A percentile compares a stretch with the other conserved stretches of the same genome.
phyloP scores from a whole-genome alignment of 2,888 invertebrate species.

The Coelopa pilipes region DNA sequence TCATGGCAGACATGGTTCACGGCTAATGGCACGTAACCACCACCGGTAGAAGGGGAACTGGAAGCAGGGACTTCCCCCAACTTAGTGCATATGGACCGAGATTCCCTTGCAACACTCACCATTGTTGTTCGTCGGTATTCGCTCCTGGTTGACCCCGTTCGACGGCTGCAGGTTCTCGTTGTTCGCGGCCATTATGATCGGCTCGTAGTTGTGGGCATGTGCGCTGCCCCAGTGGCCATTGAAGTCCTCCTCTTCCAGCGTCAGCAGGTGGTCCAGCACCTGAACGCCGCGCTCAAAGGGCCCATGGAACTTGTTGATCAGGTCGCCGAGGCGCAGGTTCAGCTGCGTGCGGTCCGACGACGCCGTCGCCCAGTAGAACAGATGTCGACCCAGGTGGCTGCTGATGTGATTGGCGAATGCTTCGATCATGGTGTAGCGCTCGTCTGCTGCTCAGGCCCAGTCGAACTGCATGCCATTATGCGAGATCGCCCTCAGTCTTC shows the following conservation, averaged over 20 bases:
- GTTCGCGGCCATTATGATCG: slow-evolving; percentile 51
- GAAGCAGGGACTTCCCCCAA: no score
- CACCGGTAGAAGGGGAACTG: no score
- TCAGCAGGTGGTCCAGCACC: slow-evolving; percentile 77
- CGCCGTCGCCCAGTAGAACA: slow-evolving; percentile 74
- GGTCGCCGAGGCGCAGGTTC: slow-evolving; percentile 73
- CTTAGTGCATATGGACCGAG: no score
- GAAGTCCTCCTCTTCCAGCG: slow-evolving; percentile 68
- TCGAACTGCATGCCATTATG: no score
- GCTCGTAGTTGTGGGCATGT: slow-evolving; percentile 62
- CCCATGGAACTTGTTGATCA: slow-evolving; percentile 66
- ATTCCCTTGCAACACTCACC: no score
- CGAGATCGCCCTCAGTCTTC: not conserved
- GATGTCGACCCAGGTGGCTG: slow-evolving; percentile 70
- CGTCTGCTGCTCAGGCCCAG: no score
- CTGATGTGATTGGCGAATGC: slow-evolving; percentile 65
- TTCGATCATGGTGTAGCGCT: slow-evolving; percentile 63
- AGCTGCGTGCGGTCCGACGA: slow-evolving; percentile 69
- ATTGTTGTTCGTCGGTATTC: slow-evolving; percentile 40
- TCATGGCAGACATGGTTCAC: no score
- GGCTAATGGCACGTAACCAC: no score
- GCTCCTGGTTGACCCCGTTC: slow-evolving; percentile 52
- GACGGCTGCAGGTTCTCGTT: slow-evolving; percentile 43
- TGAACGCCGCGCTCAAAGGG: slow-evolving; percentile 67
- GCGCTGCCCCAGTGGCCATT: slow-evolving; percentile 64